These are phyloP conservation scores for Brienomyrus longianalis DNA, from an alignment of 2,113 vertebrate species.

Conservation along the genomic window DNA sequence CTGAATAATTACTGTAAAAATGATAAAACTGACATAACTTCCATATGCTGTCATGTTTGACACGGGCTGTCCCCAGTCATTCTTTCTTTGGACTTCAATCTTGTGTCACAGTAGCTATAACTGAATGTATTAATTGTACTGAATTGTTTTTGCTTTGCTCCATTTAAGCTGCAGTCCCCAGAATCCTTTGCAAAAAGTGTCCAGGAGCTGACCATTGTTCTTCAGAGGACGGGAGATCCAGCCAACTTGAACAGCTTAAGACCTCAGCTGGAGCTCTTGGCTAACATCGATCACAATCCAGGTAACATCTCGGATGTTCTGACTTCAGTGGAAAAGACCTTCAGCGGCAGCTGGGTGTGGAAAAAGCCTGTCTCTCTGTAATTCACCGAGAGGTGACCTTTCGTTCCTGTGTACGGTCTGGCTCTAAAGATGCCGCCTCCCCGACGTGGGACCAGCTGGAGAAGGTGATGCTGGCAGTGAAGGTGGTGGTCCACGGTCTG, in stretches of 20 bases:
- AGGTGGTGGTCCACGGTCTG: slow-evolving; percentile 86
- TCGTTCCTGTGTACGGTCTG: slow-evolving; percentile 6
- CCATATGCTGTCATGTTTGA: neutral
- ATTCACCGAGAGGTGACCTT: neutral
- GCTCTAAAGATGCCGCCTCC: slow-evolving; percentile 71
- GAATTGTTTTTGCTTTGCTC: slow-evolving; percentile 16
- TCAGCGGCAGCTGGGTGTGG: neutral
- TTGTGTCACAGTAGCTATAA: neutral
- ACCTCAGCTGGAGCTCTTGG: slow-evolving; percentile 83
- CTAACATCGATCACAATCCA: slow-evolving; percentile 93
- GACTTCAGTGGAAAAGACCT: neutral
- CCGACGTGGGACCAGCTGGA: slow-evolving; percentile 91
- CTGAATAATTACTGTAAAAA: neutral
- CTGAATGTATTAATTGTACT: neutral
- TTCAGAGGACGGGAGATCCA: slow-evolving; percentile 90
- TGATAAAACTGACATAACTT: neutral
- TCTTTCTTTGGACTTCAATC: neutral
- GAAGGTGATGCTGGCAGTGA: slow-evolving; percentile 86
- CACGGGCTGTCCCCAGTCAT: too few relatives aligned
- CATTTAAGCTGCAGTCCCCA: slow-evolving; percentile 81
- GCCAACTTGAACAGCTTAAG: slow-evolving; percentile 88
- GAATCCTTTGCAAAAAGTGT: slow-evolving; percentile 96
- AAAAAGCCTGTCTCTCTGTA: slow-evolving; percentile 4
- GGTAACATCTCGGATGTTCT: slow-evolving; percentile 52
- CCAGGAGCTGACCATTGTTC: slow-evolving; percentile 90